Conservation (phyloP, 2,888 invertebrate genomes). For the Thumatha senex region DNA sequence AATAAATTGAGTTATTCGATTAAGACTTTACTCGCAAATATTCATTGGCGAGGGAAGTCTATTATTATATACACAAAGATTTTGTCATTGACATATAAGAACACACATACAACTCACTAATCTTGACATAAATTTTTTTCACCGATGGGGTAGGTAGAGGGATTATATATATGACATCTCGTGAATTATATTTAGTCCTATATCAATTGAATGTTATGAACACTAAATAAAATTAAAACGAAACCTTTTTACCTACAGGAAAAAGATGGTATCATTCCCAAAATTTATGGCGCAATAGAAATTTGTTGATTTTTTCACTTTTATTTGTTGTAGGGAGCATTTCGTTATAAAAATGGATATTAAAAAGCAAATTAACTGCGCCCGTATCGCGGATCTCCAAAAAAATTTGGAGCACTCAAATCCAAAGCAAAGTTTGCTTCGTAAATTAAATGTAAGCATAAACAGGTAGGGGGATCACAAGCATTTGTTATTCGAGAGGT, state of each 20-base stretch:
- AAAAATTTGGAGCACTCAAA: conserved; percentile 32
- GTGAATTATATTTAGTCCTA: too few species aligned
- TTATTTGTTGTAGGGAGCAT: conserved; percentile 28
- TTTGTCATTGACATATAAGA: too few species aligned
- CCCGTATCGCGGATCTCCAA: conserved; percentile 33
- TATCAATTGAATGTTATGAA: too few species aligned
- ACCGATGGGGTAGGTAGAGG: too few species aligned
- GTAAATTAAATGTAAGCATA: conserved; percentile 71
- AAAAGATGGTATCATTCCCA: conserved; percentile 18
- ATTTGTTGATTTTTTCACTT: conserved; percentile 33
- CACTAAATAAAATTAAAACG: background rate
- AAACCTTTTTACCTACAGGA: background rate
- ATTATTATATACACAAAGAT: too few species aligned
- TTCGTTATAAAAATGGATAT: conserved; percentile 20
- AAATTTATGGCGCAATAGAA: conserved; percentile 22
- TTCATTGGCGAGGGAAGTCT: too few species aligned
- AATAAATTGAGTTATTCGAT: too few species aligned
- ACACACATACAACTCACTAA: too few species aligned
- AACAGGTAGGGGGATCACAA: conserved; percentile 33
- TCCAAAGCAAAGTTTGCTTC: conserved; percentile 47
- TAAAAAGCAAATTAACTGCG: conserved; percentile 39
- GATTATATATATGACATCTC: too few species aligned
- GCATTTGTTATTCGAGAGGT: conserved; percentile 19
- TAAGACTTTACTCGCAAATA: too few species aligned
- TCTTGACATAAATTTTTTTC: too few species aligned